phyloP scores from a whole-genome alignment of 2,113 vertebrate genomes.

The Forbesichthys agassizii region DNA sequence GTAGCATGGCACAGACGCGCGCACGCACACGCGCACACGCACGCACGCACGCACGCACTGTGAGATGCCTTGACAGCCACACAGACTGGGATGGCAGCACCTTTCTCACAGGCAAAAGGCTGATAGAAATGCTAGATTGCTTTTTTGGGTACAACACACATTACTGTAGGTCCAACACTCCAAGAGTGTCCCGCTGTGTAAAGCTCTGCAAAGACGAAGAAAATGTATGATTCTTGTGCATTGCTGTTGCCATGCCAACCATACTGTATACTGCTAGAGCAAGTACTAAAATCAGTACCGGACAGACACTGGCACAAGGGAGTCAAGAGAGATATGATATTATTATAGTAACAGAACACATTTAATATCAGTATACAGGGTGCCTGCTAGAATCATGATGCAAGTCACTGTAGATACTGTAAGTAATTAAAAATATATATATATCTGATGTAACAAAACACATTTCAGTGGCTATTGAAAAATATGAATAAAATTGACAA shows the following conservation, averaged over 20 bases:
- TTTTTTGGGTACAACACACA: neutral
- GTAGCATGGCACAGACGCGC: neutral
- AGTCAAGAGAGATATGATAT: slow-evolving; percentile 3
- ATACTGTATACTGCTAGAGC: neutral
- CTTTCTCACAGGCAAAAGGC: neutral
- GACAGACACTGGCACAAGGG: slow-evolving; percentile 1
- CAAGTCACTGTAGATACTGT: neutral
- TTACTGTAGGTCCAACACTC: neutral
- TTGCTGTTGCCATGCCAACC: slow-evolving; percentile 4
- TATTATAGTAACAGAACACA: neutral
- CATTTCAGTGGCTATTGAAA: too few species aligned
- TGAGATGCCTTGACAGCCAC: neutral
- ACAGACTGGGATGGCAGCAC: neutral
- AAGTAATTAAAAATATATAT: too few species aligned
- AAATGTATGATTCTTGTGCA: neutral
- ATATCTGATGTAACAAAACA: too few species aligned
- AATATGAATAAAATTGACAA: too few species aligned
- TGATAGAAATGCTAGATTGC: neutral
- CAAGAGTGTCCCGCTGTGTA: neutral
- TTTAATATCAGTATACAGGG: neutral
- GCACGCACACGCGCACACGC: too few species aligned
- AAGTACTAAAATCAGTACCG: neutral
- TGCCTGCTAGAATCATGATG: neutral
- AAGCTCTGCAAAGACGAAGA: neutral
- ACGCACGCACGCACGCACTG: too few species aligned